These are phyloP conservation scores for Nothoprocta pentlandii DNA, from an alignment of 2,113 vertebrate genomes.

Conservation along the genomic window DNA sequence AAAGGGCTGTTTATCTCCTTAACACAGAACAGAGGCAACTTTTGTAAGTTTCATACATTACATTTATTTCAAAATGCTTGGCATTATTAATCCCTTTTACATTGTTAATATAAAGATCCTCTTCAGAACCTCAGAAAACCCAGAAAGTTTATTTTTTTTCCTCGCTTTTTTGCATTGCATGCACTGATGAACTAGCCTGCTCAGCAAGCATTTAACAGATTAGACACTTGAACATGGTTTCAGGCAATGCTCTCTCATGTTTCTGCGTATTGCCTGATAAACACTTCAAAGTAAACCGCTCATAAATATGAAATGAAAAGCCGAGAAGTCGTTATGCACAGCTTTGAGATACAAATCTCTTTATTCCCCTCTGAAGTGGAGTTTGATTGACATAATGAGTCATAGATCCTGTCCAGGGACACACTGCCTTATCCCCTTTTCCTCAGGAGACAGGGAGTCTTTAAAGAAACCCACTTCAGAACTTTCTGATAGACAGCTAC, in stretches of 20 bases:
- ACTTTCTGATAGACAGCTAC: conserved; percentile 82
- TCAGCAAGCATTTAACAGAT: conserved; percentile 85
- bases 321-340: conserved; percentile 83
- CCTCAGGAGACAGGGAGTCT: conserved; percentile 83
- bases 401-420: conserved; percentile 89
- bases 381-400: conserved; percentile 90
- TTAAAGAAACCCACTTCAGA: conserved; percentile 87
- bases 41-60: conserved; percentile 74
- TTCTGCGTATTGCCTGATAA: conserved; percentile 89
- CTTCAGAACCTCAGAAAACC: conserved; percentile 76
- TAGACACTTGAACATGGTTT: conserved; percentile 85
- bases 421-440: conserved; percentile 83
- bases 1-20: conserved; percentile 65
- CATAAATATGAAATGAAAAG: conserved; percentile 91
- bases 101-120: conserved; percentile 81
- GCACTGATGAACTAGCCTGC: conserved; percentile 82
- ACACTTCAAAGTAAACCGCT: conserved; percentile 89
- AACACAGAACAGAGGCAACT: conserved; percentile 65
- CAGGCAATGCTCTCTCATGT: conserved; percentile 85
- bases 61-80: conserved; percentile 77
- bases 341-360: conserved; percentile 89
- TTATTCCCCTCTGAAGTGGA: conserved; percentile 89
- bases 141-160: conserved; percentile 79
- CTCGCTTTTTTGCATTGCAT: conserved; percentile 80
- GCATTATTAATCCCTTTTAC: conserved; percentile 80